phyloP scores from a whole-genome alignment of 2,113 vertebrate genomes.

The Pipra filicauda region DNA sequence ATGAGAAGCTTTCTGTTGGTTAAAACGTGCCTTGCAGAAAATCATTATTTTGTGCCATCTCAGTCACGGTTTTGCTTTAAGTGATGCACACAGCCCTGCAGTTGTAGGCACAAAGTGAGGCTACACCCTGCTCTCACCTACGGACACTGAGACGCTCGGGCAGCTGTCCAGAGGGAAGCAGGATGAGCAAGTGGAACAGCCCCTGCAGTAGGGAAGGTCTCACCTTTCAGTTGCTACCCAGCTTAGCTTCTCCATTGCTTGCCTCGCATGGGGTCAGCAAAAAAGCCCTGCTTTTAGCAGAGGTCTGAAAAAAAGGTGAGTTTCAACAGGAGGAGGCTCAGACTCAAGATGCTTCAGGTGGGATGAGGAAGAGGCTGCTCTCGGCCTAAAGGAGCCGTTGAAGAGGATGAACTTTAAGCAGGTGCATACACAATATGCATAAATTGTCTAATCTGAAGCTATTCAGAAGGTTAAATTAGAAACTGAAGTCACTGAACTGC shows the following conservation, averaged over 20 bases:
- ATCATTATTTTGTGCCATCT: neutral
- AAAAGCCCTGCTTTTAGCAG: neutral
- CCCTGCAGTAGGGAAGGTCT: neutral
- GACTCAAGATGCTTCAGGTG: neutral
- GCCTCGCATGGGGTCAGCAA: fast-evolving
- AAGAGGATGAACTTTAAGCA: neutral
- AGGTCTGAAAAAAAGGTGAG: neutral
- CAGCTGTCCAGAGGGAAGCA: neutral
- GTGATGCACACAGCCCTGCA: neutral
- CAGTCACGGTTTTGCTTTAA: neutral
- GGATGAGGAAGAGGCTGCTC: fast-evolving
- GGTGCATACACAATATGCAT: neutral
- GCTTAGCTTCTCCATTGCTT: neutral
- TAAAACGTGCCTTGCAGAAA: neutral
- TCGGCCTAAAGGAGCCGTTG: neutral
- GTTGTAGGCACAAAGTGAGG: fast-evolving
- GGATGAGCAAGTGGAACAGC: neutral
- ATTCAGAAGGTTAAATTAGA: conserved; percentile 2
- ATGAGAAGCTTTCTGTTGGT: neutral
- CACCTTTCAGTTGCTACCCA: neutral
- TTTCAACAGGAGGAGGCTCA: neutral
- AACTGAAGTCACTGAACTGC: neutral
- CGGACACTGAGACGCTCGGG: neutral
- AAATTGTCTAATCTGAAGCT: neutral
- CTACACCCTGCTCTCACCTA: neutral